phyloP scores from a whole-genome alignment of 2,113 vertebrate genomes.

The Parus major region DNA sequence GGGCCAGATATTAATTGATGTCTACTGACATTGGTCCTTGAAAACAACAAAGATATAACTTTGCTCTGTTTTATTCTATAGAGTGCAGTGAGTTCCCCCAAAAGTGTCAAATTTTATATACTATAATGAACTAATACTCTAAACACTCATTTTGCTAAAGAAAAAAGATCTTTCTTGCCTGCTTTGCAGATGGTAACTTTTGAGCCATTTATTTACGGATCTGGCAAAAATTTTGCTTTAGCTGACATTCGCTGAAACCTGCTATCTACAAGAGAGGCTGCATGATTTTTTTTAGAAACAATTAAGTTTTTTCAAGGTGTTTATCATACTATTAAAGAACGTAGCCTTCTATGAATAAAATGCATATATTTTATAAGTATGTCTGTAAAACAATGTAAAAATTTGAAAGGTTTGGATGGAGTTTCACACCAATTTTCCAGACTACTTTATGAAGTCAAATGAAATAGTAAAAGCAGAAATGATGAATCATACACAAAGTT shows the following conservation, averaged over 20 bases:
- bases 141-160: background rate
- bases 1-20: background rate
- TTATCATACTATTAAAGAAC: background rate
- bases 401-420: background rate
- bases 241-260: background rate
- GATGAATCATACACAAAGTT: background rate
- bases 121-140: background rate
- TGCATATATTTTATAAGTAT: background rate
- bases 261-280: background rate
- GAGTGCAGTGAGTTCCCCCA: background rate
- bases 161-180: background rate
- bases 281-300: background rate
- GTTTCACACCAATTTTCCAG: background rate
- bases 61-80: background rate
- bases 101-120: background rate
- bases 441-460: conserved; percentile 8
- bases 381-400: background rate
- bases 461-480: background rate
- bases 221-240: background rate
- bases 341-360: background rate
- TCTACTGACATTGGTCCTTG: background rate
- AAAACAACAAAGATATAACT: background rate
- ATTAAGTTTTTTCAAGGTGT: background rate
- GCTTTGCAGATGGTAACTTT: background rate
- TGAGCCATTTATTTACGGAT: background rate